Percentiles rank a stretch among this genome's conserved stretches.
These are phyloP conservation scores for Hippolais icterina DNA, from an alignment of 2,113 vertebrate species.

Conservation along the genomic window DNA sequence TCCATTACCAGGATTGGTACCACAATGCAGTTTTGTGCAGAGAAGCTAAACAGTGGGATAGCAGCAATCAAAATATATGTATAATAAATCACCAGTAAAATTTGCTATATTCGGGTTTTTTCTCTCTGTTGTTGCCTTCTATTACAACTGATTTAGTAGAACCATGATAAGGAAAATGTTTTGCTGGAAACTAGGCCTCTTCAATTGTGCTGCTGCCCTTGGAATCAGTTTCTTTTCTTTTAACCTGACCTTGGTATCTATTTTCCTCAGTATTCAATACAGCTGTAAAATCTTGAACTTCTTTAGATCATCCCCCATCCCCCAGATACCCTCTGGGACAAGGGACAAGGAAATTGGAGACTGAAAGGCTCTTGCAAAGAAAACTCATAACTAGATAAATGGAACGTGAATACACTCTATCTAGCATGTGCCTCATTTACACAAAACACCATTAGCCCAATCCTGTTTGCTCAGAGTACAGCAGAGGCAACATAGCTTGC, in stretches of 20 bases:
- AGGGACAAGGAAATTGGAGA: neutral
- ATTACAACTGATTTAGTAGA: conserved; percentile 10
- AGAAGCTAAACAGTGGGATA: conserved; percentile 2
- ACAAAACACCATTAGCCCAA: conserved; percentile 36
- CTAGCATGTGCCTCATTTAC: conserved; percentile 44
- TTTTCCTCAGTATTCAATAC: conserved; percentile 47
- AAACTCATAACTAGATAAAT: neutral
- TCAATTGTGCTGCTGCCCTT: conserved; percentile 32
- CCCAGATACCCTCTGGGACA: neutral
- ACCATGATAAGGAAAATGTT: conserved; percentile 37
- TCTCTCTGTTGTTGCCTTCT: neutral
- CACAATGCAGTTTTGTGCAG: neutral
- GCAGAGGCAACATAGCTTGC: neutral
- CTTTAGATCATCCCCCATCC: conserved; percentile 1
- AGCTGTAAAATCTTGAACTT: conserved; percentile 67
- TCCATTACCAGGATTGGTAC: neutral
- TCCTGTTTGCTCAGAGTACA: conserved; percentile 45
- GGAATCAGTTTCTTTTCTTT: conserved; percentile 72
- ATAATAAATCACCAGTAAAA: neutral
- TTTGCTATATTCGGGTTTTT: neutral
- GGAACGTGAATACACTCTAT: neutral
- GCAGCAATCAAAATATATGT: neutral
- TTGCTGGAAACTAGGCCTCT: conserved; percentile 37
- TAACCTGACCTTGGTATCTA: conserved; percentile 61
- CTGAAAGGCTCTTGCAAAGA: conserved; percentile 21